Base-by-base conservation (phyloP, 2,797 vertebrate species). In the Acrocephalus scirpaceus region DNA sequence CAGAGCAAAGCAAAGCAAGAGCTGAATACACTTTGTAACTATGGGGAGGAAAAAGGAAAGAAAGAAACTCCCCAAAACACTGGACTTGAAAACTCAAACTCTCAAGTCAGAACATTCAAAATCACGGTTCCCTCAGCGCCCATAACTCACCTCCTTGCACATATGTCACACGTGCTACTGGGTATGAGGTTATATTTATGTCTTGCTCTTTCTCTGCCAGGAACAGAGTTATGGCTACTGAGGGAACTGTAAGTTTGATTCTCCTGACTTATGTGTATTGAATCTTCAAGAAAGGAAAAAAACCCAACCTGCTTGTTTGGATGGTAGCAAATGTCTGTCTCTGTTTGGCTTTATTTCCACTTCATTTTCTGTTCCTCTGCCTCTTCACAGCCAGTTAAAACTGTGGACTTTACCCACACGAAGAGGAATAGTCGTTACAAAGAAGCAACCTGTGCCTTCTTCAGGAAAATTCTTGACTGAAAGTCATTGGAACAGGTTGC, bases 211-310 rank as follows among this genome's bases (percentile, higher is more conserved):
- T 90, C 86, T 85, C 77, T 96, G 64, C 83, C 88, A 90, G 83
- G 30, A 91, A 27, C 74, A 95, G 83, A 96, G 80, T 97, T 95
- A 97, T 44, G 54, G 71, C 88, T 93, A 22, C 50, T 95, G 80
- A 19, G 95, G 94, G 96, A 97, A 86, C 67, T 18, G 1, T 95
- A 76, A 82, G n/a, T 94, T 96, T 95, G 70, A 92, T 95, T 93
- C 88, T 51, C 67, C 71, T 90, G 91, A 90, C 77, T 94, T 90
- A 36, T 76, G 53, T 88, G 91, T 38, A 40, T 29, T 88, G 95
- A 92, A 88, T 92, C 88, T 82, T 95, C 78, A 93, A 88, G 62
- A 79, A 84, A 65, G 19, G 19, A 3, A 53, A 56, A 57, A 74
- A 90, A 32, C 6, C 23, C 30, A 86, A 20, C 40, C 32, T 7